Conservation (phyloP, 92 coral and sea anemone genomes). For the Epizoanthus illoricatus region DNA sequence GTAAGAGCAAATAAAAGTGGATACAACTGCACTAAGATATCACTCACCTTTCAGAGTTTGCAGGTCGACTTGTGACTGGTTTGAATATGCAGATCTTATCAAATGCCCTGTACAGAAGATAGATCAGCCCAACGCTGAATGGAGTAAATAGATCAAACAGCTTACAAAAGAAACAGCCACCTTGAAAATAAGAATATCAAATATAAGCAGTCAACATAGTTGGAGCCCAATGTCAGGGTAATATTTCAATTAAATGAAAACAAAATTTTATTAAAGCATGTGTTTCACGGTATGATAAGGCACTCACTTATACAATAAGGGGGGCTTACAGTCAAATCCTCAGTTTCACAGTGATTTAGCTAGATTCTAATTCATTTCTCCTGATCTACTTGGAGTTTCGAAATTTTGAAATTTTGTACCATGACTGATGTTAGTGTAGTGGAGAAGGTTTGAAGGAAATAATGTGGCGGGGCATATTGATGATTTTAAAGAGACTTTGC, state of each 20-base stretch:
- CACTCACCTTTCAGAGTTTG: constrained; percentile 93
- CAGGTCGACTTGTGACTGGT: constrained; percentile 98
- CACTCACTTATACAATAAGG: no score
- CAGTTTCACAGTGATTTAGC: no score
- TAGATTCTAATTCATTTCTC: no score
- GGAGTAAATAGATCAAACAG: constrained; percentile 91
- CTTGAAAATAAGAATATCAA: constrained; percentile 49
- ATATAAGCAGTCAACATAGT: neutral
- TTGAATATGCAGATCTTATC: constrained; percentile 85
- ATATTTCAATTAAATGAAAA: neutral
- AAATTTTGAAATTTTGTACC: no score
- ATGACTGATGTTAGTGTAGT: no score
- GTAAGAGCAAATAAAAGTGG: neutral
- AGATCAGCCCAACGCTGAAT: constrained; percentile 84
- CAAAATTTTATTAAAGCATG: neutral
- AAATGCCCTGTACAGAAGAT: constrained; percentile 85
- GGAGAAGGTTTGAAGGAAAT: no score
- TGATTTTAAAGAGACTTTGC: no score
- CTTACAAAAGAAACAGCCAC: constrained; percentile 95
- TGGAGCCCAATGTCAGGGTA: no score
- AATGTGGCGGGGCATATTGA: no score
- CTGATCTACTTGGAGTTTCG: no score
- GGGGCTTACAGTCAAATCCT: no score
- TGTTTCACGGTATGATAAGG: no score
- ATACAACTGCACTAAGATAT: neutral